These are phyloP conservation scores for Ranitomeya imitator DNA, from an alignment of 2,113 vertebrate species.

Conservation along the genomic window DNA sequence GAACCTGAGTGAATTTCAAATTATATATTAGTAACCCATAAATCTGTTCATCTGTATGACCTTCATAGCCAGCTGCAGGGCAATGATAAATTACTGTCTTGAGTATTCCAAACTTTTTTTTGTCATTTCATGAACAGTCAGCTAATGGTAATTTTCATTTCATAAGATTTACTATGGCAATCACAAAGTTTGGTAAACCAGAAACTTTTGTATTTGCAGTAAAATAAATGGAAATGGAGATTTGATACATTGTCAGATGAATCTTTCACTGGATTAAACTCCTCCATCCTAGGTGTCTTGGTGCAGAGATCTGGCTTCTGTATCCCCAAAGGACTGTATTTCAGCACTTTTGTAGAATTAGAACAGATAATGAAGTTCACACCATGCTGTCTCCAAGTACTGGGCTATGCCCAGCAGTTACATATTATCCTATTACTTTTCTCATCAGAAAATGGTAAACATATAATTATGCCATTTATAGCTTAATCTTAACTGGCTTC, in stretches of 20 bases:
- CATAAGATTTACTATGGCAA: constrained; percentile 48
- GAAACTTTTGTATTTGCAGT: constrained; percentile 49
- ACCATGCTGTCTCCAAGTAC: constrained; percentile 26
- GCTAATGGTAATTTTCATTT: constrained; percentile 49
- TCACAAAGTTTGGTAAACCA: constrained; percentile 49
- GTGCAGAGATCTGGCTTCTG: neutral
- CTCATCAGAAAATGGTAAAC: constrained; percentile 20
- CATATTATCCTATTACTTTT: constrained; percentile 40
- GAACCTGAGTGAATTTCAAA: constrained; percentile 54
- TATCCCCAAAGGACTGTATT: constrained; percentile 15
- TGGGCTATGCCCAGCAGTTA: constrained; percentile 38
- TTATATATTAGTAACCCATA: constrained; percentile 58
- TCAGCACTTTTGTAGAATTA: constrained; percentile 37
- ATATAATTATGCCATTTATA: constrained; percentile 8
- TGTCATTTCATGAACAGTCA: constrained; percentile 53
- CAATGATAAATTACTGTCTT: constrained; percentile 55
- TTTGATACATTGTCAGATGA: constrained; percentile 44
- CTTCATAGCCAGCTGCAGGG: constrained; percentile 57
- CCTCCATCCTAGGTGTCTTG: constrained; percentile 13
- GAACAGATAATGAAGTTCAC: constrained; percentile 27
- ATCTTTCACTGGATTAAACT: constrained; percentile 43
- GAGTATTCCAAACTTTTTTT: constrained; percentile 44
- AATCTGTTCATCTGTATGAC: constrained; percentile 57
- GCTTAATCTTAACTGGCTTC: constrained; percentile 36
- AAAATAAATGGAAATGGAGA: constrained; percentile 18